A percentile compares a stretch with the other conserved stretches of the same genome.
phyloP scores from a whole-genome alignment of 2,888 invertebrate species.

The Sipha maydis region DNA sequence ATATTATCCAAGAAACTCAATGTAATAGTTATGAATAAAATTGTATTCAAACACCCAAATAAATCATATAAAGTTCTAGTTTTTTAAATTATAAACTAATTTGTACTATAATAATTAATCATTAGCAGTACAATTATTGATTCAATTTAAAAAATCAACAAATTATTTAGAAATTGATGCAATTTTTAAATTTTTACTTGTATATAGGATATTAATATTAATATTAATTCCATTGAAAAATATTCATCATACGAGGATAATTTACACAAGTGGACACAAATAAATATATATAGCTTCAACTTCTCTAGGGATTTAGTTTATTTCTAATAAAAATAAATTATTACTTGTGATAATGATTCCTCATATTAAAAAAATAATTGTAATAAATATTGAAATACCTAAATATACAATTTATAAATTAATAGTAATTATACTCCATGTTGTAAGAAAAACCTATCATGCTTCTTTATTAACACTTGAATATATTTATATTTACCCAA shows the following conservation, averaged over 20 bases:
- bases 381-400: background rate
- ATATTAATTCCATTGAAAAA: background rate
- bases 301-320: background rate
- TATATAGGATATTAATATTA: too few relatives aligned
- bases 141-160: too few relatives aligned
- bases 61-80: background rate
- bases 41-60: background rate
- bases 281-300: background rate
- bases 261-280: too few relatives aligned
- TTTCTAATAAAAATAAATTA: conserved; percentile 7
- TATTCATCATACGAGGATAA: background rate
- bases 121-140: background rate
- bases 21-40: background rate
- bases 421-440: background rate
- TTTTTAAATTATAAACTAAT: background rate
- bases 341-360: background rate
- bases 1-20: background rate
- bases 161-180: too few relatives aligned
- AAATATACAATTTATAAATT: background rate
- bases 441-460: background rate
- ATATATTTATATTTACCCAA: background rate
- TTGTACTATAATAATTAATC: background rate
- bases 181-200: too few relatives aligned
- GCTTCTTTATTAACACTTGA: background rate
- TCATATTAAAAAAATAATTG: background rate